Evolutionary conservation across 2,888 invertebrate species (phyloP), one percentile per base, ranked within the genome.

Genomic region (Pheosia gnoma): DNA sequence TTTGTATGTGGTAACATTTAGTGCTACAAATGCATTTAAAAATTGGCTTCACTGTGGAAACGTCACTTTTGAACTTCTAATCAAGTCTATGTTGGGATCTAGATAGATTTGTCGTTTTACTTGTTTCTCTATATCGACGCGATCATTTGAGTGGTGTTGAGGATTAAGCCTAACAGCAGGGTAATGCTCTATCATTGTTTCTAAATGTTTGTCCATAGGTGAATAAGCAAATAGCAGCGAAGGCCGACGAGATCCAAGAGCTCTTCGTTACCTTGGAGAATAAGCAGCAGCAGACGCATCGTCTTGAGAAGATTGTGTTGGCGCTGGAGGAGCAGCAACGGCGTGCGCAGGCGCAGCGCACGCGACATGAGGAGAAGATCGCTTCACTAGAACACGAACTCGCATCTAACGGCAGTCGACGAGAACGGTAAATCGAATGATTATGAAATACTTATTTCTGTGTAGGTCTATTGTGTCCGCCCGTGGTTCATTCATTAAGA

Each of bases 311-410:
- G 78, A 89, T 94, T 49, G 94, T 95, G 59, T 81, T 94, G 58
- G 92, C 94, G 53, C 80, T 95, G 74, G 95, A 94, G 70, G 94
- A 94, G 65, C 95, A 95, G 68, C 94, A 95, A 72, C 84, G 93
- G 49, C 90, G 94, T 11, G 91, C 94, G 6, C 95, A 95, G 74
- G 94, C 93, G 67, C 95, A 95, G 76, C 93, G 95, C 4, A 95
- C 94, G 47, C 89, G 95, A 0, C 89, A 94, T 63, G 95, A 95
- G 75, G 93, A 91, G 71, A 94, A 94, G 63, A 95, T 95, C 38
- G 95, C 95, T 0, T 90, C 94, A 57, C 86, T 95, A 0, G 95
- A 95, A 72, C 82, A 94, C 61, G 91, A 94, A 71, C 84, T 95
- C n/a, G 90, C 90, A 10, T 88, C 88, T 36, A 83, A 81, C 45